phyloP scores from a whole-genome alignment of 2,113 vertebrate species.

The Siniperca knerii region DNA sequence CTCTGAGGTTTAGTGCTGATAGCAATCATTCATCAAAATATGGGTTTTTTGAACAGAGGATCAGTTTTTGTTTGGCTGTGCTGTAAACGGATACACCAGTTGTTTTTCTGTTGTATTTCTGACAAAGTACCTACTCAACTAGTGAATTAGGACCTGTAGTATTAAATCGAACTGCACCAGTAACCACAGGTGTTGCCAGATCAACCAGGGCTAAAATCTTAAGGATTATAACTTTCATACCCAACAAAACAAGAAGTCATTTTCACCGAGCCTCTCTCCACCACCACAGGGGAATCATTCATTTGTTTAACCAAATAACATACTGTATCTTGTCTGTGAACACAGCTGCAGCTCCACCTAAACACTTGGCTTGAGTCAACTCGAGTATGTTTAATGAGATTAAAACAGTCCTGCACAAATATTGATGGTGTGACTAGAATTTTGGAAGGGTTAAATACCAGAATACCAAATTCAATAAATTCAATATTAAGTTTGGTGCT shows the following conservation, averaged over 20 bases:
- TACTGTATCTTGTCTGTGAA: neutral
- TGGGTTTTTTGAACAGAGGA: neutral
- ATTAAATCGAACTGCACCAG: neutral
- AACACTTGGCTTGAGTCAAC: neutral
- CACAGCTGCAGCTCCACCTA: constrained; percentile 16
- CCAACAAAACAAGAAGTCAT: neutral
- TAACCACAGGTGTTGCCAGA: too few species aligned
- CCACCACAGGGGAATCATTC: neutral
- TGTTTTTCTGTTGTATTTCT: neutral
- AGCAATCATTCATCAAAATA: neutral
- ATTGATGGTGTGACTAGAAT: constrained; percentile 6
- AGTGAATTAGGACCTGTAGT: neutral
- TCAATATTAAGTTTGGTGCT: neutral
- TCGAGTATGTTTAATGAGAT: neutral
- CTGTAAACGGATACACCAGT: neutral
- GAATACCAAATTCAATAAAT: neutral
- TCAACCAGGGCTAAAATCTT: neutral
- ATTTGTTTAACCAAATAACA: neutral
- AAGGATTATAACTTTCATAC: neutral
- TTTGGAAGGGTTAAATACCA: neutral
- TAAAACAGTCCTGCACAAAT: neutral
- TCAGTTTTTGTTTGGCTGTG: neutral
- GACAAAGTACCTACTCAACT: neutral
- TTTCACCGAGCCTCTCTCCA: neutral
- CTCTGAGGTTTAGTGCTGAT: neutral